Conservation (phyloP, 2,888 invertebrate genomes). For the Thymelicus sylvestris region DNA sequence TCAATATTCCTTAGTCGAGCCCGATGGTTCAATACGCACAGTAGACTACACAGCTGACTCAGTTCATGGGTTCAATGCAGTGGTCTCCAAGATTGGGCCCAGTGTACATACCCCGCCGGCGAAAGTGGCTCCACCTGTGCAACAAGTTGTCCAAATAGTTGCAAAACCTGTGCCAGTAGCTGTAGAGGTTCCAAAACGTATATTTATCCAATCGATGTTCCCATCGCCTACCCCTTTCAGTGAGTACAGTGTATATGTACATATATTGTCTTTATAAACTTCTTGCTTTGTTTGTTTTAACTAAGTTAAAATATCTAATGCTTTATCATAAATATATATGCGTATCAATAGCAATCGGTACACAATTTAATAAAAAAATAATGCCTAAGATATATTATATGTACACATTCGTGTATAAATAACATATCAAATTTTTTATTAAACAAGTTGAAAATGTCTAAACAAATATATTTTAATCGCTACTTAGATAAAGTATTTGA, state of each 20-base stretch:
- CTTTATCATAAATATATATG: too few species aligned
- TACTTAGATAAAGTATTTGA: too few species aligned
- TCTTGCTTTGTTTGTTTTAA: not conserved
- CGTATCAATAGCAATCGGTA: too few species aligned
- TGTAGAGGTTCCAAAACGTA: slow-evolving; percentile 60
- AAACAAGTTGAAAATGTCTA: too few species aligned
- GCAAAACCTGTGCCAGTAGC: slow-evolving; percentile 69
- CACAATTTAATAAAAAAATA: too few species aligned
- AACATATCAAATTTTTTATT: too few species aligned
- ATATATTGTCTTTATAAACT: not conserved
- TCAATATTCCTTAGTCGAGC: slow-evolving; percentile 81
- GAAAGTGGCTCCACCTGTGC: slow-evolving; percentile 48
- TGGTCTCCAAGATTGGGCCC: slow-evolving; percentile 82
- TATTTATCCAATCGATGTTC: slow-evolving; percentile 53
- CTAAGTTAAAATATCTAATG: too few species aligned
- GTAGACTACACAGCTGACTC: slow-evolving; percentile 86
- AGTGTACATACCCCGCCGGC: slow-evolving; percentile 69
- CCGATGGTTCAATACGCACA: slow-evolving; percentile 80
- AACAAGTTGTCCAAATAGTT: slow-evolving; percentile 55
- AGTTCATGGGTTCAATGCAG: slow-evolving; percentile 84
- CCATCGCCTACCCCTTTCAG: slow-evolving; percentile 55
- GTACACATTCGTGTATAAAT: too few species aligned
- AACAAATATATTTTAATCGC: too few species aligned
- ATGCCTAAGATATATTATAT: too few species aligned
- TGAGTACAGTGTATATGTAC: slow-evolving; percentile 45